Base-by-base conservation (phyloP, 1,140 invertebrate genomes). In the Vollenhovia emeryi region DNA sequence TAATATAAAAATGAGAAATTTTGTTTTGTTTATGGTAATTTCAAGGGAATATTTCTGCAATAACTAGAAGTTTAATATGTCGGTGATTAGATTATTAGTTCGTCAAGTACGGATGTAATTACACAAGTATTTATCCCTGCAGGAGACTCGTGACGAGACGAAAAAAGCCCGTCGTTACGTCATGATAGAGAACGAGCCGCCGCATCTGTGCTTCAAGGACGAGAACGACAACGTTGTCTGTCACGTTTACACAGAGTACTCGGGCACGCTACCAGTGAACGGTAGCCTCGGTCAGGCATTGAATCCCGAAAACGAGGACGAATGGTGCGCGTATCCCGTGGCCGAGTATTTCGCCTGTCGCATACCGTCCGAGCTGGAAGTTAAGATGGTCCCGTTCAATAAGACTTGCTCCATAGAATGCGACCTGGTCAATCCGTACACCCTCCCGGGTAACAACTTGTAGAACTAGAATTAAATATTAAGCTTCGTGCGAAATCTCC, bases 341-440 rank as follows among this genome's bases (percentile, higher is more conserved):
- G 91, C 95, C 75, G 95, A 95, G 27, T 89, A 94, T 30, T 96
- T 97, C 85, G 92, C 95, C 68, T 97, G 96, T 87, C 92, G 96
- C 9, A 96, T 97, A 71, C 96, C 96, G 2, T 43, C 86, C 0
- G 88, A 93, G 90, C 60, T 93, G 88, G 92, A 92, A 95, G 93
- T 83, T 85, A 90, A 87, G 27, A 91, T 94, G 88, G 74, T 86
- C 55, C 80, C 95, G 82, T 89, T 93, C 30, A 95, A 95, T 83
- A 92, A 95, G 69, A 94, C 87, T 33, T 96, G 96, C 85, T 94
- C 94, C 4, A 96, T 98, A 55, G 95, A 97, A 79, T 98, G 97
- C 87, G 95, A 96, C 86, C 95, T 97, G 9, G 93, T 96, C 11
- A 95, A 97, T 92, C 96, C 97, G 0, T 97, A 97, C 89, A 96